A percentile compares a stretch with the other conserved stretches of the same genome.
These are phyloP conservation scores for Rhogogaster chlorosoma DNA, from an alignment of 2,888 invertebrate genomes.

Conservation along the genomic window DNA sequence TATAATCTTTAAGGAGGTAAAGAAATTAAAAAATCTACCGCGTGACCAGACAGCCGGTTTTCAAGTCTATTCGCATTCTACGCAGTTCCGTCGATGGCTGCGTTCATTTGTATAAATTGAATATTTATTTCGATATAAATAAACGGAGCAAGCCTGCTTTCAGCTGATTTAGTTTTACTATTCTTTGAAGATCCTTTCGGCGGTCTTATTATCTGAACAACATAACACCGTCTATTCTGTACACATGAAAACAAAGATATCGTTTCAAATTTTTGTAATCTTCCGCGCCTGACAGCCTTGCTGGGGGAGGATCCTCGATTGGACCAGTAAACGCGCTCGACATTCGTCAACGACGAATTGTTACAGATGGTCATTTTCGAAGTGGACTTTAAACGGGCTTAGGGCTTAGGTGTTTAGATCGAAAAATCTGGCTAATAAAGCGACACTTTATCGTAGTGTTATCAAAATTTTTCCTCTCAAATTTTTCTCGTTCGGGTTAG, in stretches of 20 bases:
- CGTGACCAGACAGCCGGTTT: background rate
- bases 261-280: background rate
- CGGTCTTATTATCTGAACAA: background rate
- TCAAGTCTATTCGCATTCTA: background rate
- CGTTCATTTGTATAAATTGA: background rate
- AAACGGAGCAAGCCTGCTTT: background rate
- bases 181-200: background rate
- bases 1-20: background rate
- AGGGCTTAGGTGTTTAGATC: background rate
- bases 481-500: conserved; percentile 53
- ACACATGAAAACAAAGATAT: background rate
- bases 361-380: conserved; percentile 30
- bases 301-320: background rate
- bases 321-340: background rate
- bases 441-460: background rate
- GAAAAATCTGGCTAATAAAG: background rate
- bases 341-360: background rate
- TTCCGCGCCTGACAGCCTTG: background rate
- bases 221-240: background rate
- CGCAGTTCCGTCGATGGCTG: background rate
- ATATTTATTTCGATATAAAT: background rate
- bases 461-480: conserved; percentile 47
- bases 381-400: conserved; percentile 6
- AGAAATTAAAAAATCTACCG: conserved; percentile 14
- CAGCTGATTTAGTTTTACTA: background rate